phyloP scores from a whole-genome alignment of 2,888 invertebrate genomes.

The Zygothrica quintamaculata region DNA sequence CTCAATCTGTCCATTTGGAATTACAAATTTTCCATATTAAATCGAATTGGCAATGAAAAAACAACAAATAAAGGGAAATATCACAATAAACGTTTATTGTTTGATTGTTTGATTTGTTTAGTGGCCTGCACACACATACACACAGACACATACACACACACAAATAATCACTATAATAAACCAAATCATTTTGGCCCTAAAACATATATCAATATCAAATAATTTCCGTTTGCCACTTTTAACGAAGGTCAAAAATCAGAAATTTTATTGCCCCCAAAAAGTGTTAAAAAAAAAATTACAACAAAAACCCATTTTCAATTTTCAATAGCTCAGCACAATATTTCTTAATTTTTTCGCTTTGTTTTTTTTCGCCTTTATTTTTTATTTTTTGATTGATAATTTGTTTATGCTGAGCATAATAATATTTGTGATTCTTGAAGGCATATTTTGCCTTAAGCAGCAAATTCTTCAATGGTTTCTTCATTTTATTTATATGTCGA shows the following conservation, averaged over 20 bases:
- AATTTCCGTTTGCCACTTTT: constrained; percentile 14
- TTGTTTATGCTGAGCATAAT: constrained; percentile 65
- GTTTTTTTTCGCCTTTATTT: constrained; percentile 39
- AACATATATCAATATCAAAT: constrained; percentile 59
- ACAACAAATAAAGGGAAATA: constrained; percentile 5
- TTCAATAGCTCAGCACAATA: constrained; percentile 6
- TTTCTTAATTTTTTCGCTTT: no score
- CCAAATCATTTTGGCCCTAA: constrained; percentile 70
- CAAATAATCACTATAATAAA: constrained; percentile 21
- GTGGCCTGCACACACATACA: constrained; percentile 66
- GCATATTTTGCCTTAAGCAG: constrained; percentile 53
- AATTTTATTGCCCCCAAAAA: constrained; percentile 51
- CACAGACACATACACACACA: no score
- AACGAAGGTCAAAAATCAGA: constrained; percentile 62
- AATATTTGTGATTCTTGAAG: constrained; percentile 52
- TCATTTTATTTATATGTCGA: constrained; percentile 62
- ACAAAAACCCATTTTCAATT: no score
- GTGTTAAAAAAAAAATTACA: no score
- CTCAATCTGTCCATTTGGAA: neutral
- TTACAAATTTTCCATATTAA: constrained; percentile 43
- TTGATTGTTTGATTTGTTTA: constrained; percentile 70
- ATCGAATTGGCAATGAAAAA: constrained; percentile 76
- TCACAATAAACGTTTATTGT: constrained; percentile 75
- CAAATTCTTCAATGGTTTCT: constrained; percentile 63
- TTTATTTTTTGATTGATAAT: constrained; percentile 38